Conservation (phyloP, 1,140 invertebrate genomes). For the Drosophila burlai region DNA sequence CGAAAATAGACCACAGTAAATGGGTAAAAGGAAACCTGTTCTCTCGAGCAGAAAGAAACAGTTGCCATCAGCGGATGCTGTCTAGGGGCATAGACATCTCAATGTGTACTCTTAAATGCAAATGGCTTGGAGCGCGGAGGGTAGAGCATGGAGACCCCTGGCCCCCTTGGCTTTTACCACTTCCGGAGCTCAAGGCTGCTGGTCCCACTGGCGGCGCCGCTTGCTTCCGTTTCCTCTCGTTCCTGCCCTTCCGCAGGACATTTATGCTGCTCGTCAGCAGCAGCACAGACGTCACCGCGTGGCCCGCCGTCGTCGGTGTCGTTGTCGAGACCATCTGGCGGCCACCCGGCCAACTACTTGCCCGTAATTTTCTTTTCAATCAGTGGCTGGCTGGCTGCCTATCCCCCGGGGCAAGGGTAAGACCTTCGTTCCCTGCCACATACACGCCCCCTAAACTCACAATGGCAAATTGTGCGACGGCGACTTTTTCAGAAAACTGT, state of each 20-base stretch:
- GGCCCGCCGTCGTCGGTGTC: constrained; percentile 2
- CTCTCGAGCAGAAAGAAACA: constrained; percentile 43
- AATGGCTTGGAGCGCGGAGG: constrained; percentile 42
- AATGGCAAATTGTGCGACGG: constrained; percentile 65
- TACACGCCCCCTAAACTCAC: constrained; percentile 4
- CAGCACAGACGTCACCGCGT: constrained; percentile 29
- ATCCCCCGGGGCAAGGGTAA: constrained; percentile 31
- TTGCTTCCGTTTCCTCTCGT: constrained; percentile 66
- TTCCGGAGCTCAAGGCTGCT: constrained; percentile 58
- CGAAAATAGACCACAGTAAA: constrained; percentile 14
- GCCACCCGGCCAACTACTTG: constrained; percentile 59
- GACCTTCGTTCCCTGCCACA: constrained; percentile 6
- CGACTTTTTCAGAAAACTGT: constrained; percentile 14
- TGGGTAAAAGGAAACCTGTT: constrained; percentile 14
- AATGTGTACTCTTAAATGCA: constrained; percentile 60
- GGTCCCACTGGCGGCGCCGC: constrained; percentile 68
- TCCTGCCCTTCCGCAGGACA: constrained; percentile 46
- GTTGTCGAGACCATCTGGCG: constrained; percentile 57
- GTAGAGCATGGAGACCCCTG: constrained; percentile 10
- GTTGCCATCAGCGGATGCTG: constrained; percentile 47
- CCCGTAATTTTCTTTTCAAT: constrained; percentile 81
- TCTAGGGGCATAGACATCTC: constrained; percentile 34
- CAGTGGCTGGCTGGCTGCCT: constrained; percentile 71
- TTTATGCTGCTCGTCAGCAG: constrained; percentile 69
- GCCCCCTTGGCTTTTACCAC: constrained; percentile 62